Evolutionary conservation across 2,797 vertebrate genomes (phyloP).

Genomic region (Chloroceryle amazona): DNA sequence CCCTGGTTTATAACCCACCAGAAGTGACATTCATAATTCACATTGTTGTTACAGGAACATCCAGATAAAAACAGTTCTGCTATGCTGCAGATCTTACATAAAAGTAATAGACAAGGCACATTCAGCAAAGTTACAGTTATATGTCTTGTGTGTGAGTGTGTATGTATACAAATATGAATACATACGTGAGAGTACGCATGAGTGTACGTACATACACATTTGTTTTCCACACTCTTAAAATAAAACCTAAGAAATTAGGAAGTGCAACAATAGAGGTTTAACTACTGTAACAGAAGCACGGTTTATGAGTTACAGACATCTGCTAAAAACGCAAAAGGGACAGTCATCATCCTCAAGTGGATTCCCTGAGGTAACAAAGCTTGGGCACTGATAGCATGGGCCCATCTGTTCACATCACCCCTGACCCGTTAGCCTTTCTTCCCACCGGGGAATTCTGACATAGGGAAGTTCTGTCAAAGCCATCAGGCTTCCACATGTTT

Average conservation of each 20-base stretch:
- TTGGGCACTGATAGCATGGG: neutral
- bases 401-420: neutral
- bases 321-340: neutral
- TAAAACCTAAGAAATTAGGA: neutral
- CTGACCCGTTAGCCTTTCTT: neutral
- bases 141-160: neutral
- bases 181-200: rapidly evolving
- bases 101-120: neutral
- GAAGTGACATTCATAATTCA: neutral
- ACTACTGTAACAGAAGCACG: neutral
- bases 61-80: neutral
- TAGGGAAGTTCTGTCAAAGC: neutral
- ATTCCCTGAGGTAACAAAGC: neutral
- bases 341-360: neutral
- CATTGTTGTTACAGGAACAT: neutral
- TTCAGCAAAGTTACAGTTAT: neutral
- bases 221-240: neutral
- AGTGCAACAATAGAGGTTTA: neutral
- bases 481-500: neutral
- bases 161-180: neutral
- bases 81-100: neutral
- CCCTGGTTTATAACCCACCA: neutral
- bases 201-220: neutral
- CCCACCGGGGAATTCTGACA: neutral
- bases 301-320: slow-evolving; percentile 17